Percentiles rank a stretch among this genome's conserved stretches.
Conservation (phyloP, 2,113 vertebrate species). For the Pycnonotus jocosus region DNA sequence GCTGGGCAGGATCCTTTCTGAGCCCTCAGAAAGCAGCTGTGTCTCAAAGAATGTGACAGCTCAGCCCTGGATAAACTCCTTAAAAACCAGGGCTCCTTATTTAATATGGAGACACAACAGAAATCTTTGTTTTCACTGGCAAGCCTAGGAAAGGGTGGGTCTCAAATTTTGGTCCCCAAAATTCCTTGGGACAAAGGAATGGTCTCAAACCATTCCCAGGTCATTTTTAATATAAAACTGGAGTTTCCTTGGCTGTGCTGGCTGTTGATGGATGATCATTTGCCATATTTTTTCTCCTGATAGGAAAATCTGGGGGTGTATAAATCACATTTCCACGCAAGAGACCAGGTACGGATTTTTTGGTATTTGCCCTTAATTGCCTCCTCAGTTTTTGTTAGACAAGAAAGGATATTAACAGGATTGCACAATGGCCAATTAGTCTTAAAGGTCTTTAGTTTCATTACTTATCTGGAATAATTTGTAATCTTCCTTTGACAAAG, state of each 20-base stretch:
- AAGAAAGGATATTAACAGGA: conserved; percentile 45
- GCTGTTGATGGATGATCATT: neutral
- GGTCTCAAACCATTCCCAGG: neutral
- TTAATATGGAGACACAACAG: neutral
- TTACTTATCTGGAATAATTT: conserved; percentile 65
- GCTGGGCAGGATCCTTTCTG: neutral
- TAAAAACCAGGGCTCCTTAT: neutral
- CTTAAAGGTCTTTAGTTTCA: conserved; percentile 64
- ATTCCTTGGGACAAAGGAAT: too few relatives aligned
- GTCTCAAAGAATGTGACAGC: neutral
- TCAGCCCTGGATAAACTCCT: neutral
- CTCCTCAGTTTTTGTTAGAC: conserved; percentile 11
- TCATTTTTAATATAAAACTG: neutral
- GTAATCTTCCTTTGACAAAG: conserved; percentile 61
- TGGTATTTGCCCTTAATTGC: conserved; percentile 50
- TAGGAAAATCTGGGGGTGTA: neutral
- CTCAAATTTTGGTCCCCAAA: neutral
- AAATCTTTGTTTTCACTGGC: neutral
- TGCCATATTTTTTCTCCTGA: neutral
- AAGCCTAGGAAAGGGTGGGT: neutral
- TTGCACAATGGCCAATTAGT: conserved; percentile 55
- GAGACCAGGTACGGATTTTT: conserved; percentile 4
- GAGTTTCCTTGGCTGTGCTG: neutral
- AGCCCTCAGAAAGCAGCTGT: neutral
- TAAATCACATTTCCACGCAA: neutral